phyloP scores from a whole-genome alignment of 2,888 invertebrate species.

The Nomada lathburiana region DNA sequence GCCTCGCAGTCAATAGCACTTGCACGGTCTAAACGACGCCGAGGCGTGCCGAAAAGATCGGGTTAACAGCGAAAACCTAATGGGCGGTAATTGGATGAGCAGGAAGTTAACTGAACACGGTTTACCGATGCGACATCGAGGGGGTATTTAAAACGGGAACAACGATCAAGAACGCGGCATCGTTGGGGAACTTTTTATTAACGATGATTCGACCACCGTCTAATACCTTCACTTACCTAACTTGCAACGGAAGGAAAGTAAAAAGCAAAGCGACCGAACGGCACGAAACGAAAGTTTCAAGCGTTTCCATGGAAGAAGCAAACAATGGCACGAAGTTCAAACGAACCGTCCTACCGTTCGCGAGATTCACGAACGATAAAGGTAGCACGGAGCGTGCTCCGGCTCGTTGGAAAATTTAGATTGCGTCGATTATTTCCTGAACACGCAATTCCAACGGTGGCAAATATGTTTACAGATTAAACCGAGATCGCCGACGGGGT shows the following conservation, averaged over 20 bases:
- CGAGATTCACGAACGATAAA: constrained; percentile 37
- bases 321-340: neutral
- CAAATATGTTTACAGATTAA: constrained; percentile 50
- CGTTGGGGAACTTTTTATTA: neutral
- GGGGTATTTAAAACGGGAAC: neutral
- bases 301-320: neutral
- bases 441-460: constrained; percentile 34
- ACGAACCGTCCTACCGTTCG: neutral
- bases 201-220: too few species aligned
- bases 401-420: constrained; percentile 33
- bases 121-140: neutral
- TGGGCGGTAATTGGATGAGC: constrained; percentile 38
- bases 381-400: neutral
- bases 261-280: constrained; percentile 4
- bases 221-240: neutral
- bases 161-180: neutral
- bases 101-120: constrained; percentile 22
- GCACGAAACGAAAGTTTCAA: constrained; percentile 3
- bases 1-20: constrained; percentile 49
- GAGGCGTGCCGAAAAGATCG: constrained; percentile 30
- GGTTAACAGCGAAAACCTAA: constrained; percentile 39
- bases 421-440: constrained; percentile 26
- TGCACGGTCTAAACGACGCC: constrained; percentile 3
- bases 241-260: neutral
- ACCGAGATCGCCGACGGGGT: neutral